Evolutionary conservation across 1,140 invertebrate species (phyloP), one percentile per base, ranked within the genome.

Genomic region (Dreissena rostriformis): DNA sequence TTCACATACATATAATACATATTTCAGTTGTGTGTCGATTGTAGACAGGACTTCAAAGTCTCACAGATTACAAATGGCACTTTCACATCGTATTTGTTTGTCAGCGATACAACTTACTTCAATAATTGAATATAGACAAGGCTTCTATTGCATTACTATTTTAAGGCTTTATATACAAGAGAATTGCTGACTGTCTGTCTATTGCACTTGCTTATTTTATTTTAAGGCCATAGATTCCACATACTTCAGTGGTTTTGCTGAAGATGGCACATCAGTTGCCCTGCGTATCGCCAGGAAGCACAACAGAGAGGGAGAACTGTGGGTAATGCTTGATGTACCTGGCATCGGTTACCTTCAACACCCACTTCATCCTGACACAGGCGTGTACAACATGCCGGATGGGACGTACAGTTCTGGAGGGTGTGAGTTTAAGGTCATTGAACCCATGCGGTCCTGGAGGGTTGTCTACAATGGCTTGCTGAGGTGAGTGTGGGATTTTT

Each of bases 401-500:
- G 86, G 86, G 6, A 88, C 82, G n/a, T 96, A 95, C 95, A 93
- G 91, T 39, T 94, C 94, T 14, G 94, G 90, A 1, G 95, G 95
- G 6, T 90, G 96, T 19, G 95, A 94, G 78, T 92, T 96, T 74
- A 93, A 95, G 81, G 84, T 94, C 2, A 89, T 95, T 22, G 94
- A 96, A 84, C 91, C 94, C 0, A 92, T 94, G 84, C 82, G 90
- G 80, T 91, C 93, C 63, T 94, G 95, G 92, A 94, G 95, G 85
- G 93, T 96, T 51, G 88, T 94, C 57, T 96, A 94, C 88, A 96
- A 95, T 88, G 96, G 96, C 5, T 86, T 95, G 4, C 86, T 96
- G 8, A 94, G 92, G 83, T 93, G 86, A 26, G 26, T 68, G 24
- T 39, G 39, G 2, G 39, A 5, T 39, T 39, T 39, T 39, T 39